Conservation (phyloP, 2,797 vertebrate genomes). For the Distichodus sexfasciatus region DNA sequence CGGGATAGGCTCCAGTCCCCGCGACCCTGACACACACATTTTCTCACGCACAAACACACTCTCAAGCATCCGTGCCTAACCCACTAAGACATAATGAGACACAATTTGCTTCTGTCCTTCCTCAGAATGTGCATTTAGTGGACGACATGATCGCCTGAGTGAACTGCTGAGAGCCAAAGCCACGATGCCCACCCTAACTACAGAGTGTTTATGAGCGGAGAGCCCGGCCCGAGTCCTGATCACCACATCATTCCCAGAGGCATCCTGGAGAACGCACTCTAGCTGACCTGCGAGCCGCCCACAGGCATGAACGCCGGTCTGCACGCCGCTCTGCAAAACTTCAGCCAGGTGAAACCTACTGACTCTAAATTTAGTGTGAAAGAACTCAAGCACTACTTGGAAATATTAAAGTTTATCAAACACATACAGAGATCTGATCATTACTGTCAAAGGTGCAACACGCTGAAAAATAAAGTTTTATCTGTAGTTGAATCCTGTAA, state of each 20-base stretch:
- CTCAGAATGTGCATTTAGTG: conserved; percentile 79
- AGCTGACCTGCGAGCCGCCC: conserved; percentile 82
- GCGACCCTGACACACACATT: too few species aligned
- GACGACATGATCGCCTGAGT: conserved; percentile 79
- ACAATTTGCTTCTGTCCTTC: background rate
- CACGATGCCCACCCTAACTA: conserved; percentile 70
- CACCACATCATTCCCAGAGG: conserved; percentile 79
- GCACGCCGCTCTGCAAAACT: conserved; percentile 77
- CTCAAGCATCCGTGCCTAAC: too few species aligned
- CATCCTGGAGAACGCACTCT: conserved; percentile 80
- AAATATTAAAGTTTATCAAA: too few species aligned
- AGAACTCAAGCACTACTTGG: too few species aligned
- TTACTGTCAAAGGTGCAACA: too few species aligned
- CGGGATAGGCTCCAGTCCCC: too few species aligned
- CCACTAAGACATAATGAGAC: too few species aligned
- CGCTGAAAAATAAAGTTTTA: too few species aligned
- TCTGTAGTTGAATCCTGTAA: too few species aligned
- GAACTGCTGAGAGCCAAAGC: conserved; percentile 69
- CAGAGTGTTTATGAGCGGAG: conserved; percentile 79
- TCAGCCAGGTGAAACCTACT: conserved; percentile 82
- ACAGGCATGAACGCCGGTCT: conserved; percentile 79
- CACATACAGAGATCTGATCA: too few species aligned
- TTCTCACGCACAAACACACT: too few species aligned
- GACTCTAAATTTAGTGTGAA: too few species aligned
- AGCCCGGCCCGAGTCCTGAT: conserved; percentile 67